Conservation (phyloP, 2,113 vertebrate species). For the Lota lota region DNA sequence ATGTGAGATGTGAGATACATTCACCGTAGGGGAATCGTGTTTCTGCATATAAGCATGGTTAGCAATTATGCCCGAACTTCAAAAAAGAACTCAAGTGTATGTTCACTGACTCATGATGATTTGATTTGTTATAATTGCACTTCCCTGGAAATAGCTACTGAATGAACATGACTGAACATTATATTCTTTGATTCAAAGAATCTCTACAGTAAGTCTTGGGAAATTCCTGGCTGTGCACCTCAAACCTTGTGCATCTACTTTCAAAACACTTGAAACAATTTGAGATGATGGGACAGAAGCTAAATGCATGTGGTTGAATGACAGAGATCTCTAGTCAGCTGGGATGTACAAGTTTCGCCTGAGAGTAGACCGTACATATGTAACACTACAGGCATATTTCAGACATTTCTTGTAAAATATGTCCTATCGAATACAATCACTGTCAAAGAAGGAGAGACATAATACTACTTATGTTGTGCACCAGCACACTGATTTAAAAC, state of each 20-base stretch:
- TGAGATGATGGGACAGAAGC: conserved; percentile 26
- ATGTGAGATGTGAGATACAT: no score
- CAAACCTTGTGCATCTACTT: conserved; percentile 39
- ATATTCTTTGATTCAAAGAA: conserved; percentile 4
- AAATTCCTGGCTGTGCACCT: conserved; percentile 53
- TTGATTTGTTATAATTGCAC: background rate
- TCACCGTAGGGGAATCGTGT: no score
- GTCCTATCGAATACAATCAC: no score
- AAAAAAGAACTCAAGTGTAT: background rate
- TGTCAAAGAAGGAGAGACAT: no score
- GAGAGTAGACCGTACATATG: conserved; percentile 9
- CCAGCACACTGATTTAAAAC: no score
- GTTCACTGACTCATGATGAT: background rate
- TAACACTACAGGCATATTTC: background rate
- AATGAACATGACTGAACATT: conserved; percentile 13
- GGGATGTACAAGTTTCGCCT: conserved; percentile 18
- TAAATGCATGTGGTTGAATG: conserved; percentile 30
- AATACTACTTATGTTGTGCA: no score
- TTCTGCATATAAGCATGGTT: no score
- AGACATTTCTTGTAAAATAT: no score
- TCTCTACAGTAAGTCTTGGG: conserved; percentile 34
- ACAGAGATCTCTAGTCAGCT: conserved; percentile 30
- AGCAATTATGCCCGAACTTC: no score
- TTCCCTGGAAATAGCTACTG: background rate
- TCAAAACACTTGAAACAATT: conserved; percentile 15